A percentile compares a stretch with the other conserved stretches of the same genome.
These are phyloP conservation scores for Microtus ochrogaster DNA, from an alignment of 2,113 vertebrate species.

Conservation along the genomic window DNA sequence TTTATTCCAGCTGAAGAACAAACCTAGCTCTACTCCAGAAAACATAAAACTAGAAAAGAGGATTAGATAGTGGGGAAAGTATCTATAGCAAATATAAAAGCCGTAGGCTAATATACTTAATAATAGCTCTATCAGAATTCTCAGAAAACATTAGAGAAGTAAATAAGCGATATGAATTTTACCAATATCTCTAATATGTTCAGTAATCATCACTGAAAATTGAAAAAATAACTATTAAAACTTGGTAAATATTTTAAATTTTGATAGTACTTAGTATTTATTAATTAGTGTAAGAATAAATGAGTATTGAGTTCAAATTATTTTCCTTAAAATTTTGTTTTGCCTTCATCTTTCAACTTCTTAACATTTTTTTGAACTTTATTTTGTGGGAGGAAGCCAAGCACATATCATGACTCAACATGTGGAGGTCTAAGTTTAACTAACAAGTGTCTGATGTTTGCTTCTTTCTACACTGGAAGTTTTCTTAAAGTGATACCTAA, in stretches of 20 bases:
- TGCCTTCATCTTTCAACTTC: neutral
- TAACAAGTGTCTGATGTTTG: conserved; percentile 5
- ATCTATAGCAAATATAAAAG: conserved; percentile 10
- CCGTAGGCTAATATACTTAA: neutral
- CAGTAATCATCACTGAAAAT: conserved; percentile 2
- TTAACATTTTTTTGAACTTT: neutral
- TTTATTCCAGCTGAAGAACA: neutral
- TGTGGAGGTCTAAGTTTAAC: neutral
- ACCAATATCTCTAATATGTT: neutral
- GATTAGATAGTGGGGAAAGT: neutral
- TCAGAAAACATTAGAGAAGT: neutral
- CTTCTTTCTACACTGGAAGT: conserved; percentile 4
- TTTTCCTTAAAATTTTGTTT: conserved; percentile 20
- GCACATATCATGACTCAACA: neutral
- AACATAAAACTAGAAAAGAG: conserved; percentile 9
- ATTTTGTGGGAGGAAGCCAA: neutral
- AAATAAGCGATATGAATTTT: conserved; percentile 25
- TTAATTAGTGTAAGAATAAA: conserved; percentile 39
- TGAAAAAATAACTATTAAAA: conserved; percentile 38
- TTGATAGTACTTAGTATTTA: neutral
- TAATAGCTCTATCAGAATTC: neutral
- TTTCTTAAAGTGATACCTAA: conserved; percentile 31
- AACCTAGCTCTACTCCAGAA: neutral
- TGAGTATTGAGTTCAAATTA: neutral
- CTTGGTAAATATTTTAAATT: conserved; percentile 45